A percentile compares a stretch with the other conserved stretches of the same genome.
Conservation (phyloP, 2,113 vertebrate species). For the Cyprinus carpio region DNA sequence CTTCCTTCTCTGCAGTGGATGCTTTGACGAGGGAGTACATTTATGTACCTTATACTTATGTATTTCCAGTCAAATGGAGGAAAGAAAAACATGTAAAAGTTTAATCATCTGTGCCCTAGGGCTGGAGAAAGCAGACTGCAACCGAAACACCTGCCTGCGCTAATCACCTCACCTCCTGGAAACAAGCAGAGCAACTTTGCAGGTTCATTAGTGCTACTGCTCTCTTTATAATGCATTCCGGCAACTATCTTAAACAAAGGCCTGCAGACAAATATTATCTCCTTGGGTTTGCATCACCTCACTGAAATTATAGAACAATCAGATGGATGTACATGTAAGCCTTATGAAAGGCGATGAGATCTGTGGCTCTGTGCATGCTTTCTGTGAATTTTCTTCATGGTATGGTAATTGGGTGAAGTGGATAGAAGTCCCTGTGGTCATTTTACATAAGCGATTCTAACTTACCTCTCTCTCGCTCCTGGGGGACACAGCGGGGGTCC, state of each 20-base stretch:
- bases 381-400: slow-evolving; percentile 36
- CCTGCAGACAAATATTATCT: slow-evolving; percentile 21
- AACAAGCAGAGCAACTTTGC: slow-evolving; percentile 49
- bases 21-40: slow-evolving; percentile 41
- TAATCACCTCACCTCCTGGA: slow-evolving; percentile 58
- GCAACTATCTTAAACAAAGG: slow-evolving; percentile 33
- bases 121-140: slow-evolving; percentile 37
- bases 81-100: slow-evolving; percentile 48
- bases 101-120: slow-evolving; percentile 51
- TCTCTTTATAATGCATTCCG: slow-evolving; percentile 38
- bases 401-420: slow-evolving; percentile 52
- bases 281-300: slow-evolving; percentile 26
- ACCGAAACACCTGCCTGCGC: slow-evolving; percentile 52
- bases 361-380: slow-evolving; percentile 37
- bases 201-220: slow-evolving; percentile 55
- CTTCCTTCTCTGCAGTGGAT: background rate
- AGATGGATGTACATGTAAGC: slow-evolving; percentile 45
- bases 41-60: slow-evolving; percentile 41
- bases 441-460: slow-evolving; percentile 52
- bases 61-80: slow-evolving; percentile 43
- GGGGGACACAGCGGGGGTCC: slow-evolving; percentile 23
- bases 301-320: slow-evolving; percentile 15
- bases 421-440: slow-evolving; percentile 53
- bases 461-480: slow-evolving; percentile 34
- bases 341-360: slow-evolving; percentile 16